Base-by-base conservation (phyloP, 2,797 vertebrate genomes). In the Antrozous pallidus region DNA sequence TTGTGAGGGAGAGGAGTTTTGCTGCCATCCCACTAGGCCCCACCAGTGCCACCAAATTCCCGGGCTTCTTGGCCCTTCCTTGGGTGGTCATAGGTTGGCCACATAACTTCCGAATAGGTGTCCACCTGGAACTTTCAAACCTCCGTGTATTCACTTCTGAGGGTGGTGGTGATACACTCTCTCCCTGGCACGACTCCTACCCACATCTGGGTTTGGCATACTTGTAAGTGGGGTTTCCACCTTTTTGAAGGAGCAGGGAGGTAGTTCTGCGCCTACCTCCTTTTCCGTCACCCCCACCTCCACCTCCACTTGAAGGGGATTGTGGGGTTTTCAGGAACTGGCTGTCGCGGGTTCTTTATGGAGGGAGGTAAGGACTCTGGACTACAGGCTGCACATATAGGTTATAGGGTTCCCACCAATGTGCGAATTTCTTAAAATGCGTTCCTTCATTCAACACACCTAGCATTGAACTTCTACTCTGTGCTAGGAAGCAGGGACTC, bases 381-480 rank as follows among this genome's bases (percentile, higher is more conserved):
- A 36, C n/a, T 51, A 16, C 42, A 3, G 38, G n/a, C 69, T 12
- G 49, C 28, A 0, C 9, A 4, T 54, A 13, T 5, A 22, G 18
- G 54, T 91, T 61, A 26, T 56, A 33, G 69, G 47, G 26, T 65
- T 84, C 54, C 56, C 74, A 77, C 18, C 51, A 12, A 0, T 47
- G 61, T 51, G 65, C 82, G 69, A 31, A 42, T 42, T 92, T 93
- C 42, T 58, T 87, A 51, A 73, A 71, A 56, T 49, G 75, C 61
- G 3, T 77, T 24, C 54, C 86, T 93, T 96, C 93, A 94, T 96
- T 90, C 74, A 54, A 49, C 81, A 56, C 22, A 93, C 78, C 7
- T 24, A 12, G 22, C 10, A 14, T 28, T 17, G 88, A 45, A 51
- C 67, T 77, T 54, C 17, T 36, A 0, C 58, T 63, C 9, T 61